Conservation (phyloP, 1,140 invertebrate species). For the Marisa cornuarietis region DNA sequence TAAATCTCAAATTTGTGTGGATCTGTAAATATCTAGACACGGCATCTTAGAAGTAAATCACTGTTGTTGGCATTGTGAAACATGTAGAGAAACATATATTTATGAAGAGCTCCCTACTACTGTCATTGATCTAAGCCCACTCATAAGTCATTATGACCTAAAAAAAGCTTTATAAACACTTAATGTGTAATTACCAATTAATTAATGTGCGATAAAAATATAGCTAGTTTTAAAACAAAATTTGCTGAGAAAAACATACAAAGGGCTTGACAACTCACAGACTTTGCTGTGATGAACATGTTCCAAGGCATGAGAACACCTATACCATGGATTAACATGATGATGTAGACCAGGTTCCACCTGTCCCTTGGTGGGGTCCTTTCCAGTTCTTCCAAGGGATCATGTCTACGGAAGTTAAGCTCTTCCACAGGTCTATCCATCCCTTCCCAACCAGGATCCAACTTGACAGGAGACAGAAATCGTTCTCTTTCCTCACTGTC, state of each 20-base stretch:
- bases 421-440: constrained; percentile 37
- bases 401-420: constrained; percentile 25
- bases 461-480: constrained; percentile 48
- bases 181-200: background rate
- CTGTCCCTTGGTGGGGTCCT: constrained; percentile 42
- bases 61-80: no score
- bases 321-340: constrained; percentile 93
- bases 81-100: no score
- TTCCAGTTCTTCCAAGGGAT: constrained; percentile 32
- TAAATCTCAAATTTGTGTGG: no score
- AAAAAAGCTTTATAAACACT: background rate
- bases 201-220: background rate
- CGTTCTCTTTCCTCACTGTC: constrained; percentile 37
- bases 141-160: background rate
- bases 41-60: no score
- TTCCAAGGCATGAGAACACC: constrained; percentile 98
- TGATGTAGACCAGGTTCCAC: constrained; percentile 87
- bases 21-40: no score
- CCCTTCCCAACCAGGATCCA: constrained; percentile 52
- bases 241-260: background rate
- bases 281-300: constrained; percentile 97
- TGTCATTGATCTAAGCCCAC: background rate
- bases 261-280: constrained; percentile 71
- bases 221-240: background rate
- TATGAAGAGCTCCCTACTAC: no score